phyloP scores from a whole-genome alignment of 2,113 vertebrate genomes.

The human region DNA sequence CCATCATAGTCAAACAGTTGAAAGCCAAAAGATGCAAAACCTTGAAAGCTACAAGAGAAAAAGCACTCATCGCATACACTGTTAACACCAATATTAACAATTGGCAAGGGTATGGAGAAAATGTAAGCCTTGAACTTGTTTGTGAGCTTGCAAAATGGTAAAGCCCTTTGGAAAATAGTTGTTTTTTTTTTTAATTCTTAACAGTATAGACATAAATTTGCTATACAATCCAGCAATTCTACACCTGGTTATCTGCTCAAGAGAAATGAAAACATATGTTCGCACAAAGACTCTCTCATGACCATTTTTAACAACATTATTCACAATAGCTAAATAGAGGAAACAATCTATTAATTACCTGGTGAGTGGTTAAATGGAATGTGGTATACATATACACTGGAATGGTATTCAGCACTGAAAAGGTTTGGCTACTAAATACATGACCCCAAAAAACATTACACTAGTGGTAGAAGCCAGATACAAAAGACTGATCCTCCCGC shows the following conservation, averaged over 20 bases:
- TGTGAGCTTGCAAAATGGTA: neutral
- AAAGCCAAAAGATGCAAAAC: neutral
- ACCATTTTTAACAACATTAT: neutral
- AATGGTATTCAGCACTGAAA: neutral
- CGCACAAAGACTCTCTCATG: neutral
- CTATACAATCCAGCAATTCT: neutral
- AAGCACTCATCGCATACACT: neutral
- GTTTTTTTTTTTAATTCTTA: neutral
- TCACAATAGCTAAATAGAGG: neutral
- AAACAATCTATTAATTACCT: neutral
- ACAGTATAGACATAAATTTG: neutral
- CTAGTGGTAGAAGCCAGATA: neutral
- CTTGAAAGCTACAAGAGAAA: neutral
- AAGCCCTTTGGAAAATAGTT: neutral
- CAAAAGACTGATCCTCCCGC: neutral
- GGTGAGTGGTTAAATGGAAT: neutral
- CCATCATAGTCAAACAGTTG: neutral
- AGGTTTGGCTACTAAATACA: neutral
- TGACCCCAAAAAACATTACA: neutral
- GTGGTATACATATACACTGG: rapidly evolving
- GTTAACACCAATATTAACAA: neutral
- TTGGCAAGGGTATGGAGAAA: neutral
- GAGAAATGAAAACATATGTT: neutral
- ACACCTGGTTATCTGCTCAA: neutral
- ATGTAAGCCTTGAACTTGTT: too few species aligned